phyloP scores from a whole-genome alignment of 2,888 invertebrate genomes.

The Agrochola macilenta region DNA sequence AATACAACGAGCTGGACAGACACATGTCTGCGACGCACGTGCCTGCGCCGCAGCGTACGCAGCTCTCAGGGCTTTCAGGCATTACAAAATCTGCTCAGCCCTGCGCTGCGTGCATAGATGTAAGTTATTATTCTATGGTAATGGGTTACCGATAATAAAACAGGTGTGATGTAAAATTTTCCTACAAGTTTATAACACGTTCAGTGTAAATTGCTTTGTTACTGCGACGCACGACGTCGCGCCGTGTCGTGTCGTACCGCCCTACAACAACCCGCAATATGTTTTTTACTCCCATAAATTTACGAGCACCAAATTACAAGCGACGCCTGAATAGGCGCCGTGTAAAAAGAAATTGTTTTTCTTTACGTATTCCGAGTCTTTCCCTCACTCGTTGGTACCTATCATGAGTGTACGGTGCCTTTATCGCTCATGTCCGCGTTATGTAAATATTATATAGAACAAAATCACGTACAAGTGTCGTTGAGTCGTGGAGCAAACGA shows the following conservation, averaged over 20 bases:
- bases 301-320: conserved; percentile 42
- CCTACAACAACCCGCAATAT: neutral
- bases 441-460: neutral
- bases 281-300: conserved; percentile 30
- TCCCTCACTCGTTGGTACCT: neutral
- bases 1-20: too few relatives aligned
- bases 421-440: neutral
- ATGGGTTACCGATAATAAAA: neutral
- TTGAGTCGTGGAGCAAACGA: neutral
- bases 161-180: neutral
- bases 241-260: neutral
- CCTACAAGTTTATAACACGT: conserved; percentile 8
- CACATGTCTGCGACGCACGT: too few relatives aligned
- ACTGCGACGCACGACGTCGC: neutral
- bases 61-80: too few relatives aligned
- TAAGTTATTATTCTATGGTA: neutral
- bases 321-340: conserved; percentile 22
- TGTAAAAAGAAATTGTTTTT: conserved; percentile 44
- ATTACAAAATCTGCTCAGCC: too few relatives aligned
- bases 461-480: neutral
- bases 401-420: neutral
- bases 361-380: conserved; percentile 16
- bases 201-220: conserved; percentile 18
- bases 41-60: too few relatives aligned
- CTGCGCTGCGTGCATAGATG: too few relatives aligned